A percentile compares a stretch with the other conserved stretches of the same genome.
Evolutionary conservation across 2,888 invertebrate genomes (phyloP).

Genomic region (Lutraria lutraria): DNA sequence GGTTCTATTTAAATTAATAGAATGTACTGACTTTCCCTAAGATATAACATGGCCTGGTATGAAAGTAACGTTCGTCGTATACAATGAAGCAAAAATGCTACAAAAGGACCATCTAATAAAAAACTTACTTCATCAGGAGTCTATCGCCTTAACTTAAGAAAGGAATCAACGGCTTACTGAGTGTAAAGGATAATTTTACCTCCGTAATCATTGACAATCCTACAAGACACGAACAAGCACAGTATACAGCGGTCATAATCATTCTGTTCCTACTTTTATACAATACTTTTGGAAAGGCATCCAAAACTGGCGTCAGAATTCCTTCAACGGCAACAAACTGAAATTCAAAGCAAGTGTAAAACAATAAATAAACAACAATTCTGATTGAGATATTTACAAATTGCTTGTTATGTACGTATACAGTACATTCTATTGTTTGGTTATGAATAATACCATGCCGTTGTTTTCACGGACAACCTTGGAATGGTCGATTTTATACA

Average conservation of each 20-base stretch:
- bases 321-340: constrained; percentile 40
- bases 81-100: not conserved
- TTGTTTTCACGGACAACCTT: no score
- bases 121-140: not conserved
- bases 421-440: no score
- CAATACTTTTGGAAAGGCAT: constrained; percentile 23
- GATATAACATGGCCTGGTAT: no score
- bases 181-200: not conserved
- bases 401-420: no score
- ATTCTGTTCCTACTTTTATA: constrained; percentile 19
- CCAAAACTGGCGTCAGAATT: constrained; percentile 36
- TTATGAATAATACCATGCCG: no score
- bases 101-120: not conserved
- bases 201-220: constrained; percentile 43
- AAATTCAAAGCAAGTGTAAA: no score
- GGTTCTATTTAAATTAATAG: not conserved
- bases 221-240: constrained; percentile 30
- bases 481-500: no score
- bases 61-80: no score
- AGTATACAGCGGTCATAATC: constrained; percentile 24
- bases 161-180: no score
- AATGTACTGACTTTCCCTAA: not conserved
- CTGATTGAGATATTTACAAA: no score
- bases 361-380: no score
- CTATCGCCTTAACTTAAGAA: no score